Percentiles rank a stretch among this genome's conserved stretches.
phyloP scores from a whole-genome alignment of 2,888 invertebrate species.

The Nesidiocoris tenuis region DNA sequence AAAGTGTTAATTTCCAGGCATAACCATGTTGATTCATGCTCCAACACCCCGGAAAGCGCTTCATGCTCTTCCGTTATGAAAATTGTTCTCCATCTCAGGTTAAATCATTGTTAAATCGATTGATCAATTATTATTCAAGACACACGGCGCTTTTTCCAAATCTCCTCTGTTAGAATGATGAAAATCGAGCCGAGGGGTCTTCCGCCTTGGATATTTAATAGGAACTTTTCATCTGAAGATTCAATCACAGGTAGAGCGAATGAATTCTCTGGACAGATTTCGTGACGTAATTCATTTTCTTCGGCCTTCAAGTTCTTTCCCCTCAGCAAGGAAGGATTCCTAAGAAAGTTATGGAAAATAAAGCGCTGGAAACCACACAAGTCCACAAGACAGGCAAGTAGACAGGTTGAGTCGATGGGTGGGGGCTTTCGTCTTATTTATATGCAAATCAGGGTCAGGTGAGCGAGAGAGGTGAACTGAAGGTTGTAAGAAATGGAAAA shows the following conservation, averaged over 20 bases:
- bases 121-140: too few relatives aligned
- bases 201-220: too few relatives aligned
- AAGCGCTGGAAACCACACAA: slow-evolving; percentile 31
- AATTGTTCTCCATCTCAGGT: too few relatives aligned
- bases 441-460: slow-evolving; percentile 45
- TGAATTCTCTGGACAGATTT: background rate
- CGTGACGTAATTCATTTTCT: background rate
- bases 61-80: too few relatives aligned
- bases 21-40: too few relatives aligned
- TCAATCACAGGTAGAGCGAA: background rate
- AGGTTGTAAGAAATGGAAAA: background rate
- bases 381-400: slow-evolving; percentile 2
- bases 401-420: background rate
- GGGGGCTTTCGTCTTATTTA: slow-evolving; percentile 42
- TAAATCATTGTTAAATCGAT: too few relatives aligned
- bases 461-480: background rate
- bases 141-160: too few relatives aligned
- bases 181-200: too few relatives aligned
- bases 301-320: background rate
- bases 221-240: background rate
- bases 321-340: background rate
- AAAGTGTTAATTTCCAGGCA: too few relatives aligned
- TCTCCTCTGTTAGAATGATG: too few relatives aligned
- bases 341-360: slow-evolving; percentile 34
- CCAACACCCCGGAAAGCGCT: too few relatives aligned